A percentile compares a stretch with the other conserved stretches of the same genome.
Evolutionary conservation across 2,888 invertebrate genomes (phyloP).

Genomic region (Amblyteles armatorius): DNA sequence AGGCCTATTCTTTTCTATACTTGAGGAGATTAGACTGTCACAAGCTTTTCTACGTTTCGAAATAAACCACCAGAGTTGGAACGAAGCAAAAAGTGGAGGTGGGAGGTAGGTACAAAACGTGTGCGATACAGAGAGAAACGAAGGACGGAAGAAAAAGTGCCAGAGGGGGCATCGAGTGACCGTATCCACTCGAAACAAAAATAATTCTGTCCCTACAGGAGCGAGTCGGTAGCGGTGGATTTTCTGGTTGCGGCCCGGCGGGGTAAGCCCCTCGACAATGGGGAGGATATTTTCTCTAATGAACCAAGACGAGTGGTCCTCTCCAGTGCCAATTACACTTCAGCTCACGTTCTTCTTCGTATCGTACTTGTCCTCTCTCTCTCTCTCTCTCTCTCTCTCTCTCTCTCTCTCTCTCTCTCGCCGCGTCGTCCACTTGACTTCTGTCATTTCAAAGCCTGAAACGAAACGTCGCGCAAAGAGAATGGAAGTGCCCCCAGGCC

Average conservation of each 20-base stretch:
- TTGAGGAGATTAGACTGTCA: constrained; percentile 83
- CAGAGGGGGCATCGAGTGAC: constrained; percentile 81
- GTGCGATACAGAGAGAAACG: constrained; percentile 38
- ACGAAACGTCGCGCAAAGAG: constrained; percentile 75
- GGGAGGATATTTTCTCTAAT: constrained; percentile 85
- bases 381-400: constrained; percentile 57
- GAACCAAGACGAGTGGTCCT: constrained; percentile 83
- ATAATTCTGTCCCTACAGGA: constrained; percentile 81
- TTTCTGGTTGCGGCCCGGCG: constrained; percentile 63
- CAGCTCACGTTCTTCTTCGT: constrained; percentile 75
- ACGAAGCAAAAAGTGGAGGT: constrained; percentile 55
- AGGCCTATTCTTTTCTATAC: constrained; percentile 80
- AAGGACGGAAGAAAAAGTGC: constrained; percentile 57
- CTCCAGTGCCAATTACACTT: constrained; percentile 85
- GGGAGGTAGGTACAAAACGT: constrained; percentile 28
- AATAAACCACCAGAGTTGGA: constrained; percentile 73
- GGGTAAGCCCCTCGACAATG: constrained; percentile 83
- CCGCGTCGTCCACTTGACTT: constrained; percentile 81
- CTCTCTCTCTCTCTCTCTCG: constrained; percentile 65
- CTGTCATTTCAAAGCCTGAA: constrained; percentile 81
- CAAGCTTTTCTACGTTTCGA: constrained; percentile 80
- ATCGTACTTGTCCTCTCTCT: constrained; percentile 9
- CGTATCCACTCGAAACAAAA: constrained; percentile 84
- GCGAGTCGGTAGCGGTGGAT: constrained; percentile 54
- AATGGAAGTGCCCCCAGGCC: constrained; percentile 63